Evolutionary conservation across 37 sponge, comb jelly and placozoan genomes (phyloP), one percentile per base, ranked within the genome.

Genomic region (Aplysina aerophoba): DNA sequence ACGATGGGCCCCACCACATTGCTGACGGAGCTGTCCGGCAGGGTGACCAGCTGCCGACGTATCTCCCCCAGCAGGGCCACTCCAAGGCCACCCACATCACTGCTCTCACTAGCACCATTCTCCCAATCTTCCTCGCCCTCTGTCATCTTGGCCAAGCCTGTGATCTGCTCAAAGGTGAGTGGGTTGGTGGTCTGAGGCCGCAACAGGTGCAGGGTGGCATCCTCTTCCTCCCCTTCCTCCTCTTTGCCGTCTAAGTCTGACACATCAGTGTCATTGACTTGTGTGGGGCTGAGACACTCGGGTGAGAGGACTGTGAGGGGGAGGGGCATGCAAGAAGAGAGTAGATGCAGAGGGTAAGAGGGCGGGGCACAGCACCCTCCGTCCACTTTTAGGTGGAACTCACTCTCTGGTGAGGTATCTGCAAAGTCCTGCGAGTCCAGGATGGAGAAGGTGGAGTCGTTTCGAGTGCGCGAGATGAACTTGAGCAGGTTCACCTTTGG

Each of bases 401-500:
- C 34, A 69, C 71, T 30, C 34, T 69, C 71, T 12, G 71, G 71
- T 17, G 71, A 69, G 34, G 71, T 69, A 35, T 69, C 34, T 17
- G 71, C 1, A 17, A 35, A 69, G 1, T 30, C 19, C 1, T 30
- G 33, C 0, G 71, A 4, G 3, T 89, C 87, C 59, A 83, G 61
- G 0, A 73, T 56, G 24, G 91, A 80, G 27, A 90, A 53, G 60
- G 86, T 82, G 28, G 86, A 68, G 17, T 86, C 86, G 25, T 88
- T 36, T 30, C 86, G 50, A 55, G 83, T 22, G 30, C 75, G 58
- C 16, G 83, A 55, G 33, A 94, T 77, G 27, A 83, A 80, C 31
- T 90, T 90, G 78, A 88, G 66, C 6, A 81, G 85, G 64, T 94
- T 94, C 56, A 94, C 55, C 16, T 90, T 89, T 1, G 91, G 86